Base-by-base conservation (phyloP, 2,113 vertebrate species). In the Bombycilla garrulus region DNA sequence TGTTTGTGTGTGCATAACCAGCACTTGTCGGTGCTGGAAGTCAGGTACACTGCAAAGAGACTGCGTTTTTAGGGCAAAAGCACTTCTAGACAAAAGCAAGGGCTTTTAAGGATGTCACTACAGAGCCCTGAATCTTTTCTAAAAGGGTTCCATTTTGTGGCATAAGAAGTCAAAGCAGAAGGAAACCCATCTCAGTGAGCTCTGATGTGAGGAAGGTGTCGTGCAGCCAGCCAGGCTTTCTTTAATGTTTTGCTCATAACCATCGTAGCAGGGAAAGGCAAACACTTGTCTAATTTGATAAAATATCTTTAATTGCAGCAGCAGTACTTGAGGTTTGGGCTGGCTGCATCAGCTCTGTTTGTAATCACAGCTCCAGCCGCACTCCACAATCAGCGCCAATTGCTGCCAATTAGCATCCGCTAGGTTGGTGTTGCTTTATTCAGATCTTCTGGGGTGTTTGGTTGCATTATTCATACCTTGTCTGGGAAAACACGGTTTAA, bases 261-360 rank as follows among this genome's bases (percentile, higher is more conserved):
- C 33, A 53, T 86, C 80, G 2, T 90, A 93, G 87, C 80, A 64
- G 78, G 85, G 72, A 96, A 96, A 96, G 73, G 95, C 94, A 96
- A 97, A 96, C 92, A 90, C 96, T 97, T 96, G 91, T 95, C 94
- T 94, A 95, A 94, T 96, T 97, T 96, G 95, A 96, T 97, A 97
- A 98, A 97, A 97, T 97, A 95, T 97, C 95, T 97, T 96, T 98
- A 98, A 98, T 98, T 98, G 96, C 89, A 94, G 93, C 69, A 77
- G 67, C 33, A 44, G 69, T 67, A 92, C 91, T 97, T 95, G 90
- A 96, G 92, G 92, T 86, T 91, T 96, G 95, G 91, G 82, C 81
- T 95, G 33, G 76, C 81, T 76, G 85, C 76, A 62, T 93, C 88
- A 94, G 81, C 94, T 96, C 78, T 89, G 76, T 97, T 97, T 97